Conservation (phyloP, 2,797 vertebrate species). For the Melanotaenia parkinsoni region DNA sequence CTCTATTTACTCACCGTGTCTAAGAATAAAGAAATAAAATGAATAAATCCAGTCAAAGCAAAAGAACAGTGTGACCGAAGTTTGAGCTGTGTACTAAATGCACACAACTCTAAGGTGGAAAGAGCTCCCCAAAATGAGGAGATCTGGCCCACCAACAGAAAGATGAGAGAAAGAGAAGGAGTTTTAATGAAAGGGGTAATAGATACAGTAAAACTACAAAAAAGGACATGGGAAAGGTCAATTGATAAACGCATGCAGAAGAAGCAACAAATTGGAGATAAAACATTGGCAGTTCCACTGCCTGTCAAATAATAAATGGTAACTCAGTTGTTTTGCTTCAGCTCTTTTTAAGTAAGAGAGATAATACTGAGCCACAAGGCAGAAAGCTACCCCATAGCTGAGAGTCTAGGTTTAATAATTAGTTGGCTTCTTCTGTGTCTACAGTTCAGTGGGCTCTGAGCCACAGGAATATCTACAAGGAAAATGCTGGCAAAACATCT, state of each 20-base stretch:
- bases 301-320: slow-evolving; percentile 20
- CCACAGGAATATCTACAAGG: slow-evolving; percentile 42
- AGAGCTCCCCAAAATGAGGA: slow-evolving; percentile 34
- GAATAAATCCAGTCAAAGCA: not conserved
- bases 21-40: slow-evolving; percentile 6
- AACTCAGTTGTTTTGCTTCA: not conserved
- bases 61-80: not conserved
- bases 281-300: slow-evolving; percentile 14
- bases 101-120: slow-evolving; percentile 38
- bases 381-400: slow-evolving; percentile 56
- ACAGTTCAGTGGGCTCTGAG: slow-evolving; percentile 27
- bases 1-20: slow-evolving; percentile 15
- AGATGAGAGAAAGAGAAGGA: slow-evolving; percentile 27
- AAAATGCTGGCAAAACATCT: slow-evolving; percentile 32
- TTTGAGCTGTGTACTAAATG: slow-evolving; percentile 17
- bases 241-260: slow-evolving; percentile 56
- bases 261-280: slow-evolving; percentile 43
- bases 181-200: slow-evolving; percentile 47
- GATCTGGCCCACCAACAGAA: slow-evolving; percentile 31
- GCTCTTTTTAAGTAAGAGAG: slow-evolving; percentile 10
- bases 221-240: slow-evolving; percentile 46
- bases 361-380: slow-evolving; percentile 68
- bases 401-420: slow-evolving; percentile 3
- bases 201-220: slow-evolving; percentile 44
- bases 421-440: slow-evolving; percentile 63